These are phyloP conservation scores for Carettochelys insculpta DNA, from an alignment of 2,113 vertebrate species.

Conservation along the genomic window DNA sequence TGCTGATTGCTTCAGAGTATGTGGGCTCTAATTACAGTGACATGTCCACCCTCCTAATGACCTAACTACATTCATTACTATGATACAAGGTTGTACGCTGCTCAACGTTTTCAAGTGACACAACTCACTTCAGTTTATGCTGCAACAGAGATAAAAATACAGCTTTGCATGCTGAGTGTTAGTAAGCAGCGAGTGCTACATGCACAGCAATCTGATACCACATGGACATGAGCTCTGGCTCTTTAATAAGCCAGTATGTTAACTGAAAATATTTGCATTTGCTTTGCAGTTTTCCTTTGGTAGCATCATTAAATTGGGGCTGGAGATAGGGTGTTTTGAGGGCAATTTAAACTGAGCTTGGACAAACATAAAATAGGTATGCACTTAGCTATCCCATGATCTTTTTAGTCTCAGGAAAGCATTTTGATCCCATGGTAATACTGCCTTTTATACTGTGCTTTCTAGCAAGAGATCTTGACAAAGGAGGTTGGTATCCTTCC, in stretches of 20 bases:
- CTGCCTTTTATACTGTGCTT: rapidly evolving
- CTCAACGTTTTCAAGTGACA: neutral
- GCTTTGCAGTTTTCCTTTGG: neutral
- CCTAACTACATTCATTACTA: neutral
- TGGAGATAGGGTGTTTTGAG: neutral
- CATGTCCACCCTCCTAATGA: neutral
- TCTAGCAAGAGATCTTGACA: rapidly evolving
- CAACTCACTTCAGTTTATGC: neutral
- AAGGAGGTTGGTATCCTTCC: neutral
- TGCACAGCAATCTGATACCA: rapidly evolving
- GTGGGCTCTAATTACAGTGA: neutral
- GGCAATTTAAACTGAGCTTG: neutral
- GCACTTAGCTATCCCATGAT: neutral
- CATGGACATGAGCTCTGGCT: neutral
- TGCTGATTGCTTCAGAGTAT: neutral
- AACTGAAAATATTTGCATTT: constrained; percentile 7
- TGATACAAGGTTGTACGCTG: neutral
- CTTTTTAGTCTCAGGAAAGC: neutral
- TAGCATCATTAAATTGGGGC: neutral
- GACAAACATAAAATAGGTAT: neutral
- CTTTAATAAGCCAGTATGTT: neutral
- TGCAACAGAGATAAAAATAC: neutral
- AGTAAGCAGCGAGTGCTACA: neutral
- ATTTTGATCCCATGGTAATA: neutral
- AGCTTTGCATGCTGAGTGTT: neutral